Base-by-base conservation (phyloP, 1,140 invertebrate genomes). In the Platorchestia sp. region DNA sequence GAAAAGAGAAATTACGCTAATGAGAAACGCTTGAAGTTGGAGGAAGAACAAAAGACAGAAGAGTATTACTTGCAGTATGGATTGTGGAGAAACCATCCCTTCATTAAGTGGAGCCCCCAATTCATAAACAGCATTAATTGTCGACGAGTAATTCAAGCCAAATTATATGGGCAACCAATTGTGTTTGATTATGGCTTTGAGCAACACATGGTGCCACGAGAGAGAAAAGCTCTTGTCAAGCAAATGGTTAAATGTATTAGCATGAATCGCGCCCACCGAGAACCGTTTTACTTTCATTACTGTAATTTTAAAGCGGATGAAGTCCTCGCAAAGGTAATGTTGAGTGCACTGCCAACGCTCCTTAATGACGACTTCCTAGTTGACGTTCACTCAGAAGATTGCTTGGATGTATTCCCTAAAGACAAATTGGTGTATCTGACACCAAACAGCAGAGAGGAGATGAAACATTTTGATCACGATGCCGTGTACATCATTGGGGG, bases 401-500 rank as follows among this genome's bases (percentile, higher is more conserved):
- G 99, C 97, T 97, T 99, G 45, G 98, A 99, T 96, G n/a, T 98
- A 27, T 99, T 98, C 97, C 98, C 98, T 0, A 98, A 98, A 97
- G 97, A 98, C 22, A 97, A 98, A 96, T 97, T 99, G 43, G 98
- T 99, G 1, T 99, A 99, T 97, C 97, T 99, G 43, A 98, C 98
- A 86, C 99, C 99, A 42, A 98, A 99, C 97, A 98, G 98, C 96
- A 97, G 97, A 43, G 97, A 98, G 91, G 97, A 98, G 96, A 96
- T 99, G 95, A 97, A 97, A 36, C 97, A 97, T 45, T 99, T 97
- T 97, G 98, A 99, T 97, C 97, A 97, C 96, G 98, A 99, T 97
- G 98, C 98, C 96, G 97, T 99, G 41, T 99, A 99, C 97, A 99
- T 99, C 95, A 98, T 99, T 96, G 99, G 99, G 44, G 98, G 98